These are phyloP conservation scores for Heteromyza rotundicornis DNA, from an alignment of 2,888 invertebrate species.

Conservation along the genomic window DNA sequence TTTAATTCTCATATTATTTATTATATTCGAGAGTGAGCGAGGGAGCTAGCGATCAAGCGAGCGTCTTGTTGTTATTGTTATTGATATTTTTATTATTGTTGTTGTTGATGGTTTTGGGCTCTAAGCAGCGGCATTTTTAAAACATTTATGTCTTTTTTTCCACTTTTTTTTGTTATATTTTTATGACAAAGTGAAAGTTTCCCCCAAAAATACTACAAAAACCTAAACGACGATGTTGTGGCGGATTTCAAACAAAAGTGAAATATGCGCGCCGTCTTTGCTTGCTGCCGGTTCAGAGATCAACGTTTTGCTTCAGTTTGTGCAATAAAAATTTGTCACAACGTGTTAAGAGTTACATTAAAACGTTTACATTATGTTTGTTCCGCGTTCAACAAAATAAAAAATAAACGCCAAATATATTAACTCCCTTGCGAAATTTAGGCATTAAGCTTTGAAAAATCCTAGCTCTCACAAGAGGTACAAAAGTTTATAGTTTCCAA, in stretches of 20 bases:
- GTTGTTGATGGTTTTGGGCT: not conserved
- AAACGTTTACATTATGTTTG: too few species aligned
- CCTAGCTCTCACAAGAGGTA: too few species aligned
- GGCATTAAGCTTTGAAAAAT: too few species aligned
- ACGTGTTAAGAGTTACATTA: not conserved
- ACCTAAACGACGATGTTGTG: not conserved
- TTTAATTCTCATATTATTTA: conserved; percentile 8
- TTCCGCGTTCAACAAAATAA: too few species aligned
- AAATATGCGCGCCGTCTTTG: not conserved
- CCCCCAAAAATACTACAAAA: conserved; percentile 7
- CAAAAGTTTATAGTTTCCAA: too few species aligned
- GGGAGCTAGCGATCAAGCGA: too few species aligned
- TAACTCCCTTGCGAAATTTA: too few species aligned
- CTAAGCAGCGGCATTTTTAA: not conserved
- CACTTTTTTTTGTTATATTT: not conserved
- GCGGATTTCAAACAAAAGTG: not conserved
- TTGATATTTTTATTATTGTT: not conserved
- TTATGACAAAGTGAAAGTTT: conserved; percentile 20
- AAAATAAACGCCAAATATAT: too few species aligned
- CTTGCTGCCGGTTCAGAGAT: not conserved
- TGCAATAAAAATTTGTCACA: conserved; percentile 6
- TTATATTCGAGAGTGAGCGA: too few species aligned
- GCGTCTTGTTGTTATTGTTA: not conserved
- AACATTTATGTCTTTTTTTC: not conserved
- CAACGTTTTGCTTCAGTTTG: not conserved